These are phyloP conservation scores for Lamellibrachia columna DNA, from an alignment of 2,888 invertebrate species.

Conservation along the genomic window DNA sequence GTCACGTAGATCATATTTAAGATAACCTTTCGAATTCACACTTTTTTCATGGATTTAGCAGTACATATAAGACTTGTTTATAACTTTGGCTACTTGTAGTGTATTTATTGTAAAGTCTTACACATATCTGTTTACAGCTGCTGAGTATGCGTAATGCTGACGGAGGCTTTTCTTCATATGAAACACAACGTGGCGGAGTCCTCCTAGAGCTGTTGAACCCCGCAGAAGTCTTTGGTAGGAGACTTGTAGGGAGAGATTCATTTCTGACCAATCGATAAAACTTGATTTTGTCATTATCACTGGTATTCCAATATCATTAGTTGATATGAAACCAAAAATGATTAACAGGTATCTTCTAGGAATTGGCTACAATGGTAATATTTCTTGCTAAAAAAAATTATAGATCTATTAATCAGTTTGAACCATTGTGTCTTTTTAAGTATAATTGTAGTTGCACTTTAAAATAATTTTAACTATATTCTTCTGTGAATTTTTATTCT, in stretches of 20 bases:
- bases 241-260: no score
- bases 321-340: no score
- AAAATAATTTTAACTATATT: no score
- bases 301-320: background rate
- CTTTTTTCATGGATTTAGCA: background rate
- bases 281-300: background rate
- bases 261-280: no score
- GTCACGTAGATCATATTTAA: no score
- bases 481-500: no score
- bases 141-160: slow-evolving; percentile 51
- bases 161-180: slow-evolving; percentile 60
- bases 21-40: background rate
- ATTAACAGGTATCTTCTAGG: no score
- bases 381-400: background rate
- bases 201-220: slow-evolving; percentile 58
- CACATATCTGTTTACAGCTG: slow-evolving; percentile 42
- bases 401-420: no score
- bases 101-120: no score
- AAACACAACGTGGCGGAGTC: slow-evolving; percentile 53
- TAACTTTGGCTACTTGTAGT: background rate
- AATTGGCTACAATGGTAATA: no score
- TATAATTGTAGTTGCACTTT: no score
- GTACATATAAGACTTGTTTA: background rate
- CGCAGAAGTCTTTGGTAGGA: slow-evolving; percentile 51
- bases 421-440: no score